Base-by-base conservation (phyloP, 2,113 vertebrate species). In the Cottus gobio region DNA sequence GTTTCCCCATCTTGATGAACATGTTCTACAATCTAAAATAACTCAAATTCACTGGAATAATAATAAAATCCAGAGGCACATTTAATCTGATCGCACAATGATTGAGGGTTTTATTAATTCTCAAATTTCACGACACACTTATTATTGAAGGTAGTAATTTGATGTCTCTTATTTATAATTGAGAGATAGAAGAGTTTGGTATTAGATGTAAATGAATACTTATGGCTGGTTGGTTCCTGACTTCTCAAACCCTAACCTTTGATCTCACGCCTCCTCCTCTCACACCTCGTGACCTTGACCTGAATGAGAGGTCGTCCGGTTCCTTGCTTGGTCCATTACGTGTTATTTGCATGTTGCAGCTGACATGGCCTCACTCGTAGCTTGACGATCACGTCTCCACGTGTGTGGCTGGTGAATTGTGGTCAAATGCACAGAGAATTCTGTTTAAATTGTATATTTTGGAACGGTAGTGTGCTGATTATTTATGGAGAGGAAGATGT, bases 271-370 rank as follows among this genome's bases (percentile, higher is more conserved):
- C 16, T 48, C 65, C 69, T 22, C 50, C 5, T 34, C 16, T 11
- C 3, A 2, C 44, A 22, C 56, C 30, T 24, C 8, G 48, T 67
- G 60, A 60, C 42, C 31, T 42, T 13, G 10, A 22, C 34, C 20
- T 63, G 34, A 76, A 57, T 20, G 54, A 58, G 58, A 73, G 58
- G 63, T 72, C 65, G 31, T 26, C 56, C 56, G 11, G 48, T 72
- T 79, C 34, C 71, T 70, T 9, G 2, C 34, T 22, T 69, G 48
- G 22, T 75, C 48, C 70, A 30, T 83, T 84, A 80, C 72, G 63
- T 64, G 68, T 72, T 80, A 56, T 69, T 69, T 71, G 24, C 39
- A 34, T 60, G 66, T 26, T 58, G 80, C 30, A 46, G 37, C 58
- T 46, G 42, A 66, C 52, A 13, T 39, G 30, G 48, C 6, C 4